A percentile compares a stretch with the other conserved stretches of the same genome.
These are phyloP conservation scores for Tarsius wallacei DNA, from an alignment of 2,797 vertebrate species.

Conservation along the genomic window DNA sequence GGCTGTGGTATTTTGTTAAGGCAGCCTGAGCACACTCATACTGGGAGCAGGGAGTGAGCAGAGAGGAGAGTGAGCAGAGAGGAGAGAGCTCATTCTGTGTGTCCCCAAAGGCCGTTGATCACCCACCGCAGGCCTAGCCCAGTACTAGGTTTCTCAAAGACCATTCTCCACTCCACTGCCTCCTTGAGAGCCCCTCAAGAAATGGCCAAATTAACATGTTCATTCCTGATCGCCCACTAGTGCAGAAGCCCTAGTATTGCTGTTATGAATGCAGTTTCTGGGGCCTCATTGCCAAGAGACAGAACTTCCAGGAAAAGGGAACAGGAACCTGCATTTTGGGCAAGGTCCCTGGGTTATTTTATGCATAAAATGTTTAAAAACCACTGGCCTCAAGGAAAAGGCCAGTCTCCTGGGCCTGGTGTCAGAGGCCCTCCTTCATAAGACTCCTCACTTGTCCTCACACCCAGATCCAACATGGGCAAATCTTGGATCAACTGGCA, in stretches of 20 bases:
- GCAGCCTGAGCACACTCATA: background rate
- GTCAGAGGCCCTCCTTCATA: background rate
- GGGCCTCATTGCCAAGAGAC: background rate
- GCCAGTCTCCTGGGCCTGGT: background rate
- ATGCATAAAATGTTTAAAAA: background rate
- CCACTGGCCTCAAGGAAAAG: background rate
- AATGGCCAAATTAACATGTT: background rate
- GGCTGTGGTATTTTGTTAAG: background rate
- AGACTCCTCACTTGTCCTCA: background rate
- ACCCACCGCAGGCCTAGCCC: background rate
- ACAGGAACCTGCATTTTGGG: background rate
- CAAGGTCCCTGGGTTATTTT: background rate
- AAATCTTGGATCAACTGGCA: accelerated
- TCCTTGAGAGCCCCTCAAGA: slow-evolving; percentile 14
- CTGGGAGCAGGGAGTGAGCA: background rate
- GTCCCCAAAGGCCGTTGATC: background rate
- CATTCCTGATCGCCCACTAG: background rate
- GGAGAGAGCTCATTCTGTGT: background rate
- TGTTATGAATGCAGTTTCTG: background rate
- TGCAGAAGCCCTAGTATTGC: accelerated
- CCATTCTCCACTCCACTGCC: background rate
- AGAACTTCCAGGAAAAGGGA: background rate
- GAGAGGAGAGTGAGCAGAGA: background rate
- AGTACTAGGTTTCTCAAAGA: background rate
- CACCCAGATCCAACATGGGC: accelerated